A percentile compares a stretch with the other conserved stretches of the same genome.
These are phyloP conservation scores for Drosophila kanekoi DNA, from an alignment of 2,888 invertebrate species.

Conservation along the genomic window DNA sequence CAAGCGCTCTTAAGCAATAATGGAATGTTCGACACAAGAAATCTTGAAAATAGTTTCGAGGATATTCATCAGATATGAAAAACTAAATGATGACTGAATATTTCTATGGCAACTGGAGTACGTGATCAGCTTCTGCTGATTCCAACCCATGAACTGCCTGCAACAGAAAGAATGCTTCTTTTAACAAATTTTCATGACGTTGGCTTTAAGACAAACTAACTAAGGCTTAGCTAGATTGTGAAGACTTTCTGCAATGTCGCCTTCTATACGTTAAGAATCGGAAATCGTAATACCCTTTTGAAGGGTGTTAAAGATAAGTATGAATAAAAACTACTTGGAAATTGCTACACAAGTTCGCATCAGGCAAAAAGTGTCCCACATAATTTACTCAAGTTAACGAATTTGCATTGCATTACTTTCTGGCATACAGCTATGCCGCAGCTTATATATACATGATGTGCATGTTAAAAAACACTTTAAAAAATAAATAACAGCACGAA, in stretches of 20 bases:
- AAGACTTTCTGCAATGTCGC: too few relatives aligned
- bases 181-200: not conserved
- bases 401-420: conserved; percentile 1
- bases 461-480: not conserved
- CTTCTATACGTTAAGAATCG: too few relatives aligned
- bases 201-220: not conserved
- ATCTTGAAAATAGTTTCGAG: too few relatives aligned
- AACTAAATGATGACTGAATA: too few relatives aligned
- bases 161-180: too few relatives aligned
- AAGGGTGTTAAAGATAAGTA: not conserved
- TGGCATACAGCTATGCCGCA: not conserved
- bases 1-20: too few relatives aligned
- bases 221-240: not conserved
- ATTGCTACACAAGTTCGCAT: not conserved
- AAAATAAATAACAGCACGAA: not conserved
- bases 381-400: conserved; percentile 2
- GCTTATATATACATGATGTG: not conserved
- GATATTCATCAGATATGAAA: too few relatives aligned
- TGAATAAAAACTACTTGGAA: not conserved
- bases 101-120: too few relatives aligned
- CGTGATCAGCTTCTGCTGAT: too few relatives aligned
- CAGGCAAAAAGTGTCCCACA: conserved; percentile 13
- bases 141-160: too few relatives aligned
- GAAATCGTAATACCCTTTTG: too few relatives aligned
- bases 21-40: too few relatives aligned